These are phyloP conservation scores for Drosophila rhopaloa DNA, from an alignment of 1,140 invertebrate genomes.

Conservation along the genomic window DNA sequence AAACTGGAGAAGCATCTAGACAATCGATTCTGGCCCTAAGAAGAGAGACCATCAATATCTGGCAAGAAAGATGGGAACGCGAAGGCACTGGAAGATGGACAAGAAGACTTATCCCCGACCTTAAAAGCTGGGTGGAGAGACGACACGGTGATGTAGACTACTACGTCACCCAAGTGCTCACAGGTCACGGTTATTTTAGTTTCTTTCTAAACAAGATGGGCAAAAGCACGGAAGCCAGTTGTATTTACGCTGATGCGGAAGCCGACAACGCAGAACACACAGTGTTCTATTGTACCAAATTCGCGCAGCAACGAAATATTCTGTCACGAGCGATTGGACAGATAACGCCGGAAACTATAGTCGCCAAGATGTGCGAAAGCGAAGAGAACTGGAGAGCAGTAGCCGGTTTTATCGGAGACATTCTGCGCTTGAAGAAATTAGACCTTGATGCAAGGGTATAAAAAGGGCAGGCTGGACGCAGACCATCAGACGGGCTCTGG, in stretches of 20 bases:
- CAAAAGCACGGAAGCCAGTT: not conserved
- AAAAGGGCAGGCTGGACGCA: not conserved
- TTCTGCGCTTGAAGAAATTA: not conserved
- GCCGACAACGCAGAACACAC: not conserved
- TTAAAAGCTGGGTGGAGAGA: no score
- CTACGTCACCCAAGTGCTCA: not conserved
- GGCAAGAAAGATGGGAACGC: not conserved
- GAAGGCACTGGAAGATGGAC: not conserved
- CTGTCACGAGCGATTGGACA: not conserved
- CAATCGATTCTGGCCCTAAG: no score
- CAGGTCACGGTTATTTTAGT: not conserved
- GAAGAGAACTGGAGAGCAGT: not conserved
- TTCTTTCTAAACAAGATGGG: not conserved
- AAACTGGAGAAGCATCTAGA: no score
- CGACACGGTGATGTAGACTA: no score
- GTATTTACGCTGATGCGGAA: not conserved
- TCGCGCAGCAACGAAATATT: not conserved
- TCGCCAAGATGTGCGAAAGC: not conserved
- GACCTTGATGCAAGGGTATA: not conserved
- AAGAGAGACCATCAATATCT: not conserved
- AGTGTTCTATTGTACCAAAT: not conserved
- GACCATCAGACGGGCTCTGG: not conserved
- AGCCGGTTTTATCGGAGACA: not conserved
- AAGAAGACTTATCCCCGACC: not conserved
- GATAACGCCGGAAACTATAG: not conserved